phyloP scores from a whole-genome alignment of 2,113 vertebrate species.

The Australoheros scitulus region DNA sequence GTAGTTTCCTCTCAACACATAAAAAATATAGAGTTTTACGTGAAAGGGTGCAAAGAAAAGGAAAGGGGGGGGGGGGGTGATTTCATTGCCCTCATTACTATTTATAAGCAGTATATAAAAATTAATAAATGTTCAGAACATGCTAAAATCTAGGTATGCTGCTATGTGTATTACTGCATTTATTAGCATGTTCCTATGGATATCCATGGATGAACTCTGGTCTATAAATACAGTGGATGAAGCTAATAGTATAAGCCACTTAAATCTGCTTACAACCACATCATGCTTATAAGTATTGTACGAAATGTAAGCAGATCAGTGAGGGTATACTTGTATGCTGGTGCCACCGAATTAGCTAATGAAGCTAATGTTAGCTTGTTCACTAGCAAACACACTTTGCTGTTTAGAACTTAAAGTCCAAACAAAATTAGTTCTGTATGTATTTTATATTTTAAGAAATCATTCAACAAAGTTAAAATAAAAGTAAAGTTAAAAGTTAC shows the following conservation, averaged over 20 bases:
- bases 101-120: neutral
- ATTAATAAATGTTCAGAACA: neutral
- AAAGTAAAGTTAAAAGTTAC: neutral
- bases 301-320: neutral
- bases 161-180: neutral
- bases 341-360: no score
- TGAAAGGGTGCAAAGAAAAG: slow-evolving; percentile 5
- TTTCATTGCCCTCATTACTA: neutral
- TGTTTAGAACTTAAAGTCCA: neutral
- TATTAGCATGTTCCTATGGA: neutral
- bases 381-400: neutral
- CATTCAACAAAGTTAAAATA: neutral
- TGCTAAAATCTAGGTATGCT: neutral
- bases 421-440: neutral
- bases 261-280: neutral
- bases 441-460: neutral
- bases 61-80: neutral
- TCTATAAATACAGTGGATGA: neutral
- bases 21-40: slow-evolving; percentile 38
- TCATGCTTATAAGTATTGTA: neutral
- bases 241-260: neutral
- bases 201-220: neutral
- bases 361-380: no score
- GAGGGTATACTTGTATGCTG: no score
- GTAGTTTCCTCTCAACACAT: slow-evolving; percentile 49